These are phyloP conservation scores for Belonocnema kinseyi DNA, from an alignment of 1,140 invertebrate genomes.

Conservation along the genomic window DNA sequence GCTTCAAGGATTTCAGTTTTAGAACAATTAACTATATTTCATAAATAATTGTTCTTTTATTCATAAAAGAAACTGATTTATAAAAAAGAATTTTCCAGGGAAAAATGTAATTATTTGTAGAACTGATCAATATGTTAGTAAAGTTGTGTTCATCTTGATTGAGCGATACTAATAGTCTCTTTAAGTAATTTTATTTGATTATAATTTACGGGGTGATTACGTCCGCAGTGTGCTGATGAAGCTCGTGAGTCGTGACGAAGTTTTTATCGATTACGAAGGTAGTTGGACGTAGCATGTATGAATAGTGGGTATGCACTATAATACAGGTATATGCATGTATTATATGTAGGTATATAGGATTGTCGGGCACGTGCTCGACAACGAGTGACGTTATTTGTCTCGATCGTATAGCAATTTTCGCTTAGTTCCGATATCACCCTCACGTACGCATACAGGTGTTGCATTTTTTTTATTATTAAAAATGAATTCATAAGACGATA, in stretches of 20 bases:
- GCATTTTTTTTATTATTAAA: slow-evolving; percentile 1
- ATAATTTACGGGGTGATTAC: slow-evolving; percentile 23
- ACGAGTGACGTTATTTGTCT: slow-evolving; percentile 31
- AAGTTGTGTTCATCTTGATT: slow-evolving; percentile 2
- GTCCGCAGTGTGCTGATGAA: neutral
- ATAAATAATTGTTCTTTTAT: too few species aligned
- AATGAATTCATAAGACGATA: neutral
- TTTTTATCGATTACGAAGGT: slow-evolving; percentile 28
- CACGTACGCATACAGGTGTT: slow-evolving; percentile 6
- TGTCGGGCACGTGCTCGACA: slow-evolving; percentile 17
- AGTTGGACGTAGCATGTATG: slow-evolving; percentile 21
- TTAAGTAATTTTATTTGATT: slow-evolving; percentile 24
- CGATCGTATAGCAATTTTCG: neutral
- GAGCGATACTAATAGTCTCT: neutral
- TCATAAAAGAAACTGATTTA: too few species aligned
- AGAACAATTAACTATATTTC: too few species aligned
- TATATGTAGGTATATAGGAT: neutral
- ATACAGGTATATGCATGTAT: too few species aligned
- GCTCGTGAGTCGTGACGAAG: slow-evolving; percentile 18
- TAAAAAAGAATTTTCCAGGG: too few species aligned
- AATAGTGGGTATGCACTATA: neutral
- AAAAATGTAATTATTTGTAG: neutral
- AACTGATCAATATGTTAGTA: neutral
- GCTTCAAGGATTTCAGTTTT: too few species aligned
- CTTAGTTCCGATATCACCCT: slow-evolving; percentile 10